Evolutionary conservation across 2,888 invertebrate genomes (phyloP), one percentile per base, ranked within the genome.

Genomic region (Chydorus sphaericus): DNA sequence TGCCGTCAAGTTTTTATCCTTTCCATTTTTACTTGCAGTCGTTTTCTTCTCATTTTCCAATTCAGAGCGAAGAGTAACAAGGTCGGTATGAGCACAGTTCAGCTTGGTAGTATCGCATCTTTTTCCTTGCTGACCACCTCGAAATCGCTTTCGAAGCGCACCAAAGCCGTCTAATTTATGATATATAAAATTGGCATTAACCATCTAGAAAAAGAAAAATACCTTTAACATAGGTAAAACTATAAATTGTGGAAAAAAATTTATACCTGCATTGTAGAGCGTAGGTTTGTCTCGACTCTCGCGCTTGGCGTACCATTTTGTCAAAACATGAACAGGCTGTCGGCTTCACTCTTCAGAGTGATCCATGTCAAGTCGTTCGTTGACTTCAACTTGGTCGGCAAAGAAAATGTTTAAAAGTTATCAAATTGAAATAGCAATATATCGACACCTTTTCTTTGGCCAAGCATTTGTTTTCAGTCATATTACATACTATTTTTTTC

Each of bases 341-440:
- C n/a, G 30, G 16, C 28, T 48, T 4, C 50, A 30, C 5, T 33
- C n/a, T 16, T 55, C 55, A 1, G 16, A 48, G 6, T 49, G 44
- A 23, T 55, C 55, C 14, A 14, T 50, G 7, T 55, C 49, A 11
- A 55, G 48, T 20, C 36, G 49, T 2, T 55, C 23, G 36, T 55
- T n/a, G 20, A 20, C 33, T 36, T 31, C 14, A 31, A 20, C 8
- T 55, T 37, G 23, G 16, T 18, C 37, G 49, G 18, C n/a, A 10
- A 31, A 55, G 50, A 26, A n/a, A 28, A 26, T 8, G n/a, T 26
- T n/a, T 20, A 26, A n/a, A 20, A 23, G 23, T 20, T 48, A 48
- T 28, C 14, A 26, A 48, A 20, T 28, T 30, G 29, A 7, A 28
- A 20, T 14, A 6, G 10, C 4, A 31, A 20, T 18, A 50, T n/a